These are phyloP conservation scores for Drosophila pegasa DNA, from an alignment of 2,888 invertebrate genomes.

Conservation along the genomic window DNA sequence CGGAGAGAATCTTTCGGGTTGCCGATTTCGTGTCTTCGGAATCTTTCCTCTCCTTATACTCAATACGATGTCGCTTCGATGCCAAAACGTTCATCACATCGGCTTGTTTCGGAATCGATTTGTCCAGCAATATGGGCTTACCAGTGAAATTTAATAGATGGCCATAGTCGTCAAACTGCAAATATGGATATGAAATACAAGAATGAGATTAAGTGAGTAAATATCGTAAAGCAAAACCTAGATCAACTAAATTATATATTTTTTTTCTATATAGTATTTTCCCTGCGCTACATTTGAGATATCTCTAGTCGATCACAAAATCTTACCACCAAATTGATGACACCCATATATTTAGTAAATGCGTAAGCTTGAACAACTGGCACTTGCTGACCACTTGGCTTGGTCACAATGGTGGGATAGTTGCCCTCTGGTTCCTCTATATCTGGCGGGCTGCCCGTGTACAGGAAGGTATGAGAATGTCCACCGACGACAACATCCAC, in stretches of 20 bases:
- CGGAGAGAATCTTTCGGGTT: neutral
- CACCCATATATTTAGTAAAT: conserved; percentile 95
- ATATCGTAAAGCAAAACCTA: no score
- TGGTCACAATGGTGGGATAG: conserved; percentile 91
- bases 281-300: no score
- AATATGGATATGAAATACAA: neutral
- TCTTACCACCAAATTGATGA: conserved; percentile 86
- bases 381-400: conserved; percentile 89
- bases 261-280: no score
- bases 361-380: conserved; percentile 96
- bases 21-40: neutral
- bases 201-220: neutral
- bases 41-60: neutral
- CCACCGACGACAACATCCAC: conserved; percentile 95
- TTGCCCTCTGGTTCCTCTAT: conserved; percentile 88
- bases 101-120: conserved; percentile 81
- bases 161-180: conserved; percentile 88
- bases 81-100: neutral
- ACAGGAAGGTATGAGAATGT: conserved; percentile 94
- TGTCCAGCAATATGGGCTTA: conserved; percentile 90
- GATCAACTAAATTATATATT: no score
- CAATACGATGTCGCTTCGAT: neutral
- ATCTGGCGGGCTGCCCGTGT: conserved; percentile 89
- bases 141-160: conserved; percentile 88
- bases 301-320: neutral